These are phyloP conservation scores for Rhagologus leucostigma DNA, from an alignment of 2,113 vertebrate species.

Conservation along the genomic window DNA sequence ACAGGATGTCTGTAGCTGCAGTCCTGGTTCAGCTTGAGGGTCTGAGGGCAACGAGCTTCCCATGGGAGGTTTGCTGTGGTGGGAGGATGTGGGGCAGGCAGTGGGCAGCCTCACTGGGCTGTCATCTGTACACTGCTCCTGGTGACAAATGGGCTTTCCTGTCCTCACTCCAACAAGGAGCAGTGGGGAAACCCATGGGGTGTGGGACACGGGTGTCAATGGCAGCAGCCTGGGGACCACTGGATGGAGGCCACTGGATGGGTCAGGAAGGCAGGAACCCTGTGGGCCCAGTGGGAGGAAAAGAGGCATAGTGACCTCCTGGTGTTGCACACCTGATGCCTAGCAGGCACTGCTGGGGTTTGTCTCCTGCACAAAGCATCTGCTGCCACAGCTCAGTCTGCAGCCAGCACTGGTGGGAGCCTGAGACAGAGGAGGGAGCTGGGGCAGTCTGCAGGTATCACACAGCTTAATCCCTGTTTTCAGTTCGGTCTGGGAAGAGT, in stretches of 20 bases:
- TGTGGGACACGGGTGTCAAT: rapidly evolving
- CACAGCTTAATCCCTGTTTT: neutral
- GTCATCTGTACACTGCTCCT: neutral
- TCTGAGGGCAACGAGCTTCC: rapidly evolving
- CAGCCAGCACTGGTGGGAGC: neutral
- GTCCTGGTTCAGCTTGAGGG: neutral
- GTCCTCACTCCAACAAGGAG: neutral
- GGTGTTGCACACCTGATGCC: rapidly evolving
- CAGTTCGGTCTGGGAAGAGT: neutral
- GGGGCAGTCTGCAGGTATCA: neutral
- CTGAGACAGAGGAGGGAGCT: neutral
- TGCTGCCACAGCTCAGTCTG: neutral
- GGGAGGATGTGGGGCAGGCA: neutral
- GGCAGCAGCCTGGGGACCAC: neutral
- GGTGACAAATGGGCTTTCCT: neutral
- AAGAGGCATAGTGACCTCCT: neutral
- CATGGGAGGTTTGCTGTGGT: neutral
- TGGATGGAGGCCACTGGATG: neutral
- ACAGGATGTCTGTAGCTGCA: neutral
- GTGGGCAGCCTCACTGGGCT: neutral
- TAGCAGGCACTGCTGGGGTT: neutral
- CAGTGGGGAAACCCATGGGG: neutral
- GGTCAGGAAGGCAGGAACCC: neutral
- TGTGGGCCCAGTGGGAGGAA: rapidly evolving
- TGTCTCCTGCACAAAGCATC: neutral